A percentile compares a stretch with the other conserved stretches of the same genome.
phyloP scores from a whole-genome alignment of 2,888 invertebrate genomes.

The Harmothoe impar region DNA sequence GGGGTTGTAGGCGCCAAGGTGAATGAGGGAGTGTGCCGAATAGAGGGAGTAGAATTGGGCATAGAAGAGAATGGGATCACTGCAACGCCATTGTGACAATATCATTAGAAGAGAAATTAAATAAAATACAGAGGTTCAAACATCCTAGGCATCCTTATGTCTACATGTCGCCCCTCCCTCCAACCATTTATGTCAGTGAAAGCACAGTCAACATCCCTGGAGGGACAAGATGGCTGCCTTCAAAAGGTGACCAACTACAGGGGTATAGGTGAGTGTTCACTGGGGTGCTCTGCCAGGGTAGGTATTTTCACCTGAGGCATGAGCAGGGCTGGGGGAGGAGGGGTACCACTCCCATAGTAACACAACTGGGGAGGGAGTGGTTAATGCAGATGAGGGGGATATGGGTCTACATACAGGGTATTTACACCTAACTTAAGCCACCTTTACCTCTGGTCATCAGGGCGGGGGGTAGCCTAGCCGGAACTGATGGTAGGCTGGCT shows the following conservation, averaged over 20 bases:
- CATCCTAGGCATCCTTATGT: no score
- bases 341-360: neutral
- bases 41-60: neutral
- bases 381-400: no score
- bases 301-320: neutral
- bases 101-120: neutral
- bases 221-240: neutral
- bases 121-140: no score
- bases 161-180: no score
- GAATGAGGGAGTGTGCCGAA: neutral
- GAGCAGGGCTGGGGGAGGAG: neutral
- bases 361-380: no score
- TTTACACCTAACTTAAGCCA: no score
- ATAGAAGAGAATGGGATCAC: neutral
- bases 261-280: constrained; percentile 10
- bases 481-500: constrained; percentile 27
- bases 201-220: neutral
- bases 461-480: neutral
- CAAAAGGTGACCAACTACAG: neutral
- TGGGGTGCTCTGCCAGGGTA: neutral
- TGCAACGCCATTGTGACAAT: no score
- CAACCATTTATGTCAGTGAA: no score
- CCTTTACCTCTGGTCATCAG: constrained; percentile 11
- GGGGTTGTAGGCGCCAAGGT: neutral
- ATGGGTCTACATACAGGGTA: no score